phyloP scores from a whole-genome alignment of 2,888 invertebrate species.

The Metacarcinus magister region DNA sequence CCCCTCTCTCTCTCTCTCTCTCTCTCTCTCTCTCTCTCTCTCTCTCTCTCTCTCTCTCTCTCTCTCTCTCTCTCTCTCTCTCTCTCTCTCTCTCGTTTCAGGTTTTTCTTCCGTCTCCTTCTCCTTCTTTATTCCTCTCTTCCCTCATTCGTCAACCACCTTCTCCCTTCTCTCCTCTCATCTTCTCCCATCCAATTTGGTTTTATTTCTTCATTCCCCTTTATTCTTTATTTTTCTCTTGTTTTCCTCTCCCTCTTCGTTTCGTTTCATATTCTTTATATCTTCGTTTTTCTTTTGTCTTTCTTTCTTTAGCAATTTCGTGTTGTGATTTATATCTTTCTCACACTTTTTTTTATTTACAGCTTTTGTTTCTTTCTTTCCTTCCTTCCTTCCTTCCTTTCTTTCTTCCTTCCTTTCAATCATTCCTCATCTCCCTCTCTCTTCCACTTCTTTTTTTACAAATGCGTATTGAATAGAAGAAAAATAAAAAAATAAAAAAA shows the following conservation, averaged over 20 bases:
- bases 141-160: slow-evolving; percentile 1
- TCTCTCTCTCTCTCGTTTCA: no score
- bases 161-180: neutral
- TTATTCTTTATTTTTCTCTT: neutral
- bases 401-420: neutral
- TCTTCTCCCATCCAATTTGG: slow-evolving; percentile 32
- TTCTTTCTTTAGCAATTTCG: neutral
- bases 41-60: no score
- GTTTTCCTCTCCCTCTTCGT: neutral
- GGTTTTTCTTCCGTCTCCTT: neutral
- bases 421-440: neutral
- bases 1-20: neutral
- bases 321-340: neutral
- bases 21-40: no score
- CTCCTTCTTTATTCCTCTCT: neutral
- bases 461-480: no score
- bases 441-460: neutral
- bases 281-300: neutral
- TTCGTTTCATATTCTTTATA: neutral
- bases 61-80: no score
- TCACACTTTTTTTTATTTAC: neutral
- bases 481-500: no score
- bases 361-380: neutral
- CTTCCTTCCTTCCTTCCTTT: neutral
- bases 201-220: slow-evolving; percentile 39